Base-by-base conservation (phyloP, 2,113 vertebrate genomes). In the Uropsilus gracilis region DNA sequence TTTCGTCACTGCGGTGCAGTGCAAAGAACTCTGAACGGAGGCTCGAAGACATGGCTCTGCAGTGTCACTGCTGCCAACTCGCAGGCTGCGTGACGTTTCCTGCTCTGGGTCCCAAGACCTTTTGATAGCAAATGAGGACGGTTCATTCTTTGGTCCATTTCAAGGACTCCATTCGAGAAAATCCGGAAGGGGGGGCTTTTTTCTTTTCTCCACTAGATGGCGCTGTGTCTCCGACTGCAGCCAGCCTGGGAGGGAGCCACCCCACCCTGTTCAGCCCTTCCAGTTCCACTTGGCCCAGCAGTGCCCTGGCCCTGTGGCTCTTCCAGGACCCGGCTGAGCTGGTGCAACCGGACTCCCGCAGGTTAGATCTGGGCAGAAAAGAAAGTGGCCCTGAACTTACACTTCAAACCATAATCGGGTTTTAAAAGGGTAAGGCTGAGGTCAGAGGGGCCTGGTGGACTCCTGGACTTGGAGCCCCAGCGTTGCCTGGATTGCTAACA, bases 261-360 rank as follows among this genome's bases (percentile, higher is more conserved):
- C 53, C 53, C 53, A 6, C 53, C 53, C 18, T 22, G 14, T 24
- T n/a, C n/a, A n/a, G n/a, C 53, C 6, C 3, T 39, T 63, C 28
- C 0, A 98, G 98, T 93, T 99, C 97, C 5, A 98, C 98, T 2
- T 98, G 98, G 95, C 98, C 98, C 32, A 99, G 98, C 98, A 99
- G 98, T 48, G 99, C 98, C 98, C 98, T 14, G 86, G 98, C 98
- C 98, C 98, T 0, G 98, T 63, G 14, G 44, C 99, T 98, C 99
- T 99, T 32, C 99, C 98, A 2, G 48, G 68, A 53, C 91, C 59
- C 6, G 28, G 68, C 46, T 32, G 30, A 71, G 53, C 66, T 6
- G 99, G 99, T 22, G 98, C 99, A 10, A 99, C 99, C 95, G 98
- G 96, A 96, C 99, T 99, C 98, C 98, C 98, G 99, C 44, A 98